Conservation (phyloP, 2,797 vertebrate genomes). For the Delichon dasypus region DNA sequence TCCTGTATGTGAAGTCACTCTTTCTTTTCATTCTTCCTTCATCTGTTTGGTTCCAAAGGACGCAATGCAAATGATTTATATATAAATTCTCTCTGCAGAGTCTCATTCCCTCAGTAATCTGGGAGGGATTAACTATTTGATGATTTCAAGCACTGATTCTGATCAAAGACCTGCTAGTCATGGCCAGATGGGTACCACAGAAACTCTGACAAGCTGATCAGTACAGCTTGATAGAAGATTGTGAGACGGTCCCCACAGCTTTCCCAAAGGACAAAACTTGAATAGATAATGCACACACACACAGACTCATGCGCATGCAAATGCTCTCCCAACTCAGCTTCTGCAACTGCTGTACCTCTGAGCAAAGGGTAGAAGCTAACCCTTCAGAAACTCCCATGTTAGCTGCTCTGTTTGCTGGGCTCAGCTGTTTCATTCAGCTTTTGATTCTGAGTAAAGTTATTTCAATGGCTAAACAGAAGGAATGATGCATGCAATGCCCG, state of each 20-base stretch:
- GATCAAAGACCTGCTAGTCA: slow-evolving; percentile 45
- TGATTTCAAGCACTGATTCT: slow-evolving; percentile 42
- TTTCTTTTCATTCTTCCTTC: background rate
- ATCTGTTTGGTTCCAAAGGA: background rate
- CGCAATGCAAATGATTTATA: background rate
- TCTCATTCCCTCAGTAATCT: slow-evolving; percentile 34
- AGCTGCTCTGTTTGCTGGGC: slow-evolving; percentile 35
- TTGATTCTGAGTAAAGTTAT: slow-evolving; percentile 55
- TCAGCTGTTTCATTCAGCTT: slow-evolving; percentile 58
- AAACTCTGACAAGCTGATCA: background rate
- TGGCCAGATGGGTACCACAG: slow-evolving; percentile 18
- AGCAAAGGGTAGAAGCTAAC: background rate
- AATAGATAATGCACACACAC: background rate
- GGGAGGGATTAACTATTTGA: slow-evolving; percentile 43
- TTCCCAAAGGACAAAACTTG: background rate
- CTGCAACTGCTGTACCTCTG: background rate
- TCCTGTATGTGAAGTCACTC: background rate
- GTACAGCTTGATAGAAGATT: background rate
- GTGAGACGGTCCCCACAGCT: background rate
- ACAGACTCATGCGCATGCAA: background rate
- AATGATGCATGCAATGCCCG: background rate
- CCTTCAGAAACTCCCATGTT: slow-evolving; percentile 25
- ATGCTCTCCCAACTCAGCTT: background rate
- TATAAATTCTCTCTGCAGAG: background rate
- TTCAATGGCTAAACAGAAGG: slow-evolving; percentile 47